A percentile compares a stretch with the other conserved stretches of the same genome.
phyloP scores from a whole-genome alignment of 2,888 invertebrate species.

The Clostera curtula region DNA sequence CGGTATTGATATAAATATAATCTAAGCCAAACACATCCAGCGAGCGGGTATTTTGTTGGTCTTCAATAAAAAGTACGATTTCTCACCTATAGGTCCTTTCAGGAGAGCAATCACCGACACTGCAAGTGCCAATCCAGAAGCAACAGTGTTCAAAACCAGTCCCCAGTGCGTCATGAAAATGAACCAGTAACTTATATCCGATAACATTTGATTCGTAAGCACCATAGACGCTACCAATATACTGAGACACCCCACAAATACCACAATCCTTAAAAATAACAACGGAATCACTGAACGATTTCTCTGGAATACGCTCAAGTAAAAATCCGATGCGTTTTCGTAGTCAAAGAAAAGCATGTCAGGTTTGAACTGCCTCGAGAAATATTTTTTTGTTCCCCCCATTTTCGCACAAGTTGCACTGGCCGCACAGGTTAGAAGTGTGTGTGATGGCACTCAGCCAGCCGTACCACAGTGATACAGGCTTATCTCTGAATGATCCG shows the following conservation, averaged over 20 bases:
- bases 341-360: slow-evolving; percentile 38
- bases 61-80: too few relatives aligned
- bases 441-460: background rate
- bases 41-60: too few relatives aligned
- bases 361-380: slow-evolving; percentile 36
- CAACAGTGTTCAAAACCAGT: slow-evolving; percentile 37
- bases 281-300: slow-evolving; percentile 40
- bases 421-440: too few relatives aligned
- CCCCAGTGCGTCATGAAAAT: slow-evolving; percentile 64
- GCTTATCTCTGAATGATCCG: slow-evolving; percentile 26
- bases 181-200: slow-evolving; percentile 35
- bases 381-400: slow-evolving; percentile 42
- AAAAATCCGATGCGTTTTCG: slow-evolving; percentile 43
- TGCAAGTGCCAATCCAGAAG: slow-evolving; percentile 37
- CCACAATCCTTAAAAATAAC: slow-evolving; percentile 33
- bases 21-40: too few relatives aligned
- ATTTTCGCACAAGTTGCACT: slow-evolving; percentile 25
- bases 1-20: too few relatives aligned
- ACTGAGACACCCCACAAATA: slow-evolving; percentile 41
- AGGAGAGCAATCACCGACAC: slow-evolving; percentile 36
- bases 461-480: slow-evolving; percentile 17
- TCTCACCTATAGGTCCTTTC: slow-evolving; percentile 47
- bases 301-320: slow-evolving; percentile 41
- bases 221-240: slow-evolving; percentile 39
- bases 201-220: slow-evolving; percentile 15